Conservation (phyloP, 2,113 vertebrate genomes). For the Chiloscyllium plagiosum region DNA sequence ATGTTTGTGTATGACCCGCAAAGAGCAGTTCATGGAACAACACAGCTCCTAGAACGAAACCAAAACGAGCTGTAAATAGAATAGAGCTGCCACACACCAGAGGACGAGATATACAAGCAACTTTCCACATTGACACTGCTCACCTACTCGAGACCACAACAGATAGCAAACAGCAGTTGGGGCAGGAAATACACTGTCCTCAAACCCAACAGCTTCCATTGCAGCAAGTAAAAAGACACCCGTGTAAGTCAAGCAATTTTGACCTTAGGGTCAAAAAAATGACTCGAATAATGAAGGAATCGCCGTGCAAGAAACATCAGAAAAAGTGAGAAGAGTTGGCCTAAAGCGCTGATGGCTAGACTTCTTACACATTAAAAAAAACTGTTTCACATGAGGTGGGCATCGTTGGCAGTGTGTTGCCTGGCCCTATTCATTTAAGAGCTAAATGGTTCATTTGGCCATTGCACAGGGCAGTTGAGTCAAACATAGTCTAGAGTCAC, state of each 20-base stretch:
- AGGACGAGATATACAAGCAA: neutral
- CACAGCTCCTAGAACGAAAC: neutral
- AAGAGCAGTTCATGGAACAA: neutral
- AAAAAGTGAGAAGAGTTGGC: neutral
- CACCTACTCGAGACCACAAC: neutral
- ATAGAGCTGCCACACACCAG: neutral
- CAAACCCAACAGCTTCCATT: neutral
- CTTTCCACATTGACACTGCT: neutral
- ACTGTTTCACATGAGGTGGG: no score
- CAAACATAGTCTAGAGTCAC: no score
- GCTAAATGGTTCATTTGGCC: no score
- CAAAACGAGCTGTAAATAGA: neutral
- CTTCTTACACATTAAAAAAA: no score
- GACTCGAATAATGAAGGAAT: neutral
- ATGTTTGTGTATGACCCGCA: no score
- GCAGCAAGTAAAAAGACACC: neutral
- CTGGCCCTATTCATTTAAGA: no score
- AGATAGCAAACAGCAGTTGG: neutral
- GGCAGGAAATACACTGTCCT: neutral
- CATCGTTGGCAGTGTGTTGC: no score
- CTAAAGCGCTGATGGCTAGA: neutral
- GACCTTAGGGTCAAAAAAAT: neutral
- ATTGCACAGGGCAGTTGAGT: no score
- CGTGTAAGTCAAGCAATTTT: neutral
- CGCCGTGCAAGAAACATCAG: neutral